phyloP scores from a whole-genome alignment of 2,113 vertebrate species.

The Typhlomys cinereus region DNA sequence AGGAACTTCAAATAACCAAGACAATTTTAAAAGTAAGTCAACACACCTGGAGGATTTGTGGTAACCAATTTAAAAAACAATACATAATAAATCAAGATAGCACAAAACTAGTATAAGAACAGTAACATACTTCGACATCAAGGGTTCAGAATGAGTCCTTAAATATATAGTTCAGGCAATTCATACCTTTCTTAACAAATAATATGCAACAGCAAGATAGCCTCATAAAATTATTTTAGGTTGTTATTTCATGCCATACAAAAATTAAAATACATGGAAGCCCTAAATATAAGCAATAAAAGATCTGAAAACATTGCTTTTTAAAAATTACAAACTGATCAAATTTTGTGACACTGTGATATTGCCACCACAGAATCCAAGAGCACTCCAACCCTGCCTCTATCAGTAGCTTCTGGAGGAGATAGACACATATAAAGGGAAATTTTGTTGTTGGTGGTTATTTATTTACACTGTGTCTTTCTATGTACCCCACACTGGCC shows the following conservation, averaged over 20 bases:
- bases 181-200: background rate
- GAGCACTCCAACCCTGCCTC: background rate
- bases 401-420: background rate
- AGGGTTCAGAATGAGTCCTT: background rate
- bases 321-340: too few species aligned
- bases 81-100: background rate
- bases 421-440: background rate
- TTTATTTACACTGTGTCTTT: background rate
- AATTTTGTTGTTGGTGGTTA: background rate
- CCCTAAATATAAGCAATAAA: background rate
- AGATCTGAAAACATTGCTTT: too few species aligned
- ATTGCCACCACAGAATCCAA: too few species aligned
- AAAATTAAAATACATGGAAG: background rate
- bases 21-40: background rate
- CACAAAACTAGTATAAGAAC: background rate
- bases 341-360: too few species aligned
- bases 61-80: conserved; percentile 14
- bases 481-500: background rate
- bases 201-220: background rate
- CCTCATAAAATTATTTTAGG: background rate
- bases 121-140: background rate
- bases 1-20: background rate
- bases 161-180: background rate
- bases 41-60: background rate
- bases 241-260: background rate